A percentile compares a stretch with the other conserved stretches of the same genome.
Conservation (phyloP, 2,797 vertebrate species). For the Podarcis siculus region DNA sequence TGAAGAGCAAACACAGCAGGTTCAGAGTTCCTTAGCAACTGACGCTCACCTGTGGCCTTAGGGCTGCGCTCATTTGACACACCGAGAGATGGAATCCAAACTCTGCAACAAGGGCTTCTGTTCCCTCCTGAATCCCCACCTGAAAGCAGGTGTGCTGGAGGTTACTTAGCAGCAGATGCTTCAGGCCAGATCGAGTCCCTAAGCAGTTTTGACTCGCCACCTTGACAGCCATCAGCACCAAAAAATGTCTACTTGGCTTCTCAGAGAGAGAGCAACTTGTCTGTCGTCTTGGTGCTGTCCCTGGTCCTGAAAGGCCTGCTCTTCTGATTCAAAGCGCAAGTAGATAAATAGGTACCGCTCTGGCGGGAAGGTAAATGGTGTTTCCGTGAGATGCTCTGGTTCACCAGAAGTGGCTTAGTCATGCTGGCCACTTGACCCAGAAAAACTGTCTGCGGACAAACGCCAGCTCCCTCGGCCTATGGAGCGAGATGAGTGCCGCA, state of each 20-base stretch:
- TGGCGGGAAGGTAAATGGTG: no score
- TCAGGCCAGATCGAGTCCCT: neutral
- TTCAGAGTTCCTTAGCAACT: neutral
- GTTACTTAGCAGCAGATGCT: neutral
- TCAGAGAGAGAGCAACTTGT: neutral
- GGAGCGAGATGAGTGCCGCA: no score
- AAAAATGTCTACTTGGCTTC: no score
- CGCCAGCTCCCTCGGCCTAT: no score
- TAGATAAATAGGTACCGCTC: no score
- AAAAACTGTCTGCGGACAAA: no score
- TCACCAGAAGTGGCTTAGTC: no score
- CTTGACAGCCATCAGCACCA: no score
- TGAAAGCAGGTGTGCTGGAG: neutral
- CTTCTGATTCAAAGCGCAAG: no score
- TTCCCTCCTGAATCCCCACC: neutral
- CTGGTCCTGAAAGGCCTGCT: neutral
- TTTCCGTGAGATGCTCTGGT: no score
- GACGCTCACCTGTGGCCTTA: neutral
- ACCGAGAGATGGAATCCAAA: neutral
- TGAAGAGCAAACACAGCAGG: neutral
- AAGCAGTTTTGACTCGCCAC: no score
- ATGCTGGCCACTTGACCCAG: no score
- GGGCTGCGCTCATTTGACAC: neutral
- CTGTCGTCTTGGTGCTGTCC: neutral
- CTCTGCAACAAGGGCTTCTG: neutral